Base-by-base conservation (phyloP, 2,113 vertebrate genomes). In the Athene noctua region DNA sequence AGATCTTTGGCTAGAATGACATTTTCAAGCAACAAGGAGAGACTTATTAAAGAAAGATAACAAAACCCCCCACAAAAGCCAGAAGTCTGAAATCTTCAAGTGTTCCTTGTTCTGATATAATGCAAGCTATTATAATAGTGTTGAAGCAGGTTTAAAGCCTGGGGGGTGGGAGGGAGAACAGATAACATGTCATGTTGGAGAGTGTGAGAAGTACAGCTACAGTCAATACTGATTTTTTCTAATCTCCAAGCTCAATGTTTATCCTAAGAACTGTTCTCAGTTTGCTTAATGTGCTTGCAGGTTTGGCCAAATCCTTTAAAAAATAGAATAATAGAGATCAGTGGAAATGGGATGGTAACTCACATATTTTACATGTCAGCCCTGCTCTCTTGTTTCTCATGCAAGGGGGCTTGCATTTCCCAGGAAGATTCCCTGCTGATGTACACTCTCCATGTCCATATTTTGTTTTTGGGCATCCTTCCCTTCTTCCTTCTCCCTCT, bases 1-100 rank as follows among this genome's bases (percentile, higher is more conserved):
- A 80, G 46, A 80, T 86, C 70, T 94, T 91, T 81, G 77, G n/a
- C 63, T 95, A n/a, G 90, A 94, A 94, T 82, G 84, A 89, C 85
- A 92, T 95, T 96, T 96, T 77, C 54, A 85, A 96, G 87, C 59
- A 95, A 96, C 0, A 1, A 88, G 10, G 34, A 94, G 40, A 88
- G 6, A 29, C 27, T 94, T 89, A 90, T 91, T 94, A 91, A 87
- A 85, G 61, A 80, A 86, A 87, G 46, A 92, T 77, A 86, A 84
- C n/a, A 77, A 78, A 52, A 71, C 57, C 59, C 0, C 13, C 13
- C 5, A 1, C 61, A 86, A 88, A 92, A 80, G 22, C 34, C 51
- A 54, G 71, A 79, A 92, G 49, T 18, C 55, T 74, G 47, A 83
- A 77, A 80, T 90, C 82, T 84, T 93, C 27, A 62, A 73, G n/a